phyloP scores from a whole-genome alignment of 2,113 vertebrate species.

The Paralichthys olivaceus region DNA sequence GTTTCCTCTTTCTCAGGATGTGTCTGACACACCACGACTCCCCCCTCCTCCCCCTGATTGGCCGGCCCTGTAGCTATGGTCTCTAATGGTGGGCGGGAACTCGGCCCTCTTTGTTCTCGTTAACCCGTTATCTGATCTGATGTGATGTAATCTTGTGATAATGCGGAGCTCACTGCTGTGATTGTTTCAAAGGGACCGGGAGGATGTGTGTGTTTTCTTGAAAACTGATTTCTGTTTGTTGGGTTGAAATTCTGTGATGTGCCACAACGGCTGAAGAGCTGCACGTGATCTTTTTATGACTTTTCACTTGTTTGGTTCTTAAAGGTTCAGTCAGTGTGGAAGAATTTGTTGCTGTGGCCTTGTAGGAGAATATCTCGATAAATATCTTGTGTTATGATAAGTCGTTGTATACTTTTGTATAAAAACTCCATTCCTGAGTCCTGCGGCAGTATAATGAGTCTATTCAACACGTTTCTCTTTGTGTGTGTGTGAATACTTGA shows the following conservation, averaged over 20 bases:
- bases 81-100: neutral
- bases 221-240: neutral
- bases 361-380: no score
- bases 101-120: slow-evolving; percentile 46
- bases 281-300: no score
- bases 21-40: neutral
- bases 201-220: neutral
- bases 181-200: slow-evolving; percentile 2
- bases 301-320: no score
- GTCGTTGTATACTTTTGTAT: no score
- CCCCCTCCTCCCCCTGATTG: slow-evolving; percentile 29
- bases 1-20: neutral
- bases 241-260: no score
- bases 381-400: no score
- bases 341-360: neutral
- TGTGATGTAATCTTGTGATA: slow-evolving; percentile 26
- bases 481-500: neutral
- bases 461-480: neutral
- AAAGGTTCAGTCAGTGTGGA: neutral
- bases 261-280: no score
- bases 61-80: neutral
- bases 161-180: neutral
- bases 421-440: no score
- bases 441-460: no score
- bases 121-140: slow-evolving; percentile 33